Conservation (phyloP, 2,797 vertebrate genomes). For the Siniperca obscura region DNA sequence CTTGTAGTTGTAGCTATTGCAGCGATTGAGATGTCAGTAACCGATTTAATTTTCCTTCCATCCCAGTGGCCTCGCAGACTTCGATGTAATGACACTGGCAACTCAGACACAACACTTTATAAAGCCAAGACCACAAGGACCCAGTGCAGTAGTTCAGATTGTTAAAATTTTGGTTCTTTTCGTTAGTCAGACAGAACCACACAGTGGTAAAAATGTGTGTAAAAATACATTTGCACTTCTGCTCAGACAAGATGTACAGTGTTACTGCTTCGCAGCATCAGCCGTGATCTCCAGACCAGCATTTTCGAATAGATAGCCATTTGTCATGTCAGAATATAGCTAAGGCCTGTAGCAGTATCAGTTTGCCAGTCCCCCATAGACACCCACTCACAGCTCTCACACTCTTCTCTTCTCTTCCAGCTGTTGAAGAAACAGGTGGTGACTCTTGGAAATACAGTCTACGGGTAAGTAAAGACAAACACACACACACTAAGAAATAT, state of each 20-base stretch:
- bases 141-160: conserved; percentile 7
- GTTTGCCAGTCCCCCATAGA: background rate
- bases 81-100: conserved; percentile 16
- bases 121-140: conserved; percentile 7
- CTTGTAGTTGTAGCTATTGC: background rate
- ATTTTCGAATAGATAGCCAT: conserved; percentile 15
- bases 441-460: conserved; percentile 99
- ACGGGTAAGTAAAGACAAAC: conserved; percentile 86
- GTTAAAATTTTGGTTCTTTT: conserved; percentile 17
- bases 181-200: background rate
- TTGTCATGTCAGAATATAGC: conserved; percentile 21
- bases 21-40: background rate
- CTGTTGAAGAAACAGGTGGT: conserved; percentile 96
- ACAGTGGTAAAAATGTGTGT: background rate
- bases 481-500: background rate
- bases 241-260: background rate
- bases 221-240: conserved; percentile 18
- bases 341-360: no score
- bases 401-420: conserved; percentile 73
- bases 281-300: background rate
- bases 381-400: background rate
- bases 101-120: conserved; percentile 25
- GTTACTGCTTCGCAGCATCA: background rate
- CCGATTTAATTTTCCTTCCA: conserved; percentile 15
- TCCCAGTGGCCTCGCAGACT: background rate